Evolutionary conservation across 2,797 vertebrate species (phyloP), one percentile per base, ranked within the genome.

Genomic region (Benthosema pterotum): DNA sequence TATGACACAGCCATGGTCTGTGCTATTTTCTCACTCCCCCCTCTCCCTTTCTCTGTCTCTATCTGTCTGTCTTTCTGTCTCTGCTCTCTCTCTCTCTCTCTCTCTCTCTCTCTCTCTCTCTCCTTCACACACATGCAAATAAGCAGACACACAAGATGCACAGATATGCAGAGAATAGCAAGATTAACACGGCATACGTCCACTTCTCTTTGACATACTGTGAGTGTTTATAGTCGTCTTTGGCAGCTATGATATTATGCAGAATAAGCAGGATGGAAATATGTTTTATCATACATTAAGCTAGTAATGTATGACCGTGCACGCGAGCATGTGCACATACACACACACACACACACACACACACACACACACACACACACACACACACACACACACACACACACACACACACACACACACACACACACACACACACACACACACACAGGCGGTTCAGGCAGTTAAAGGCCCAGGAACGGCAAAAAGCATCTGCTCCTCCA

Each of bases 401-500:
- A 38, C 32, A 38, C 60, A 52, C 59, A 32, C 51, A 60, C 51
- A 50, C 72, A 65, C 65, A 25, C 56, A 19, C 16, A 17, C 32
- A 54, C 73, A 64, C 65, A 42, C 56, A 28, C 57, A 19, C 43
- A 75, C 70, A 64, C 75, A 60, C 62, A 67, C 83, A 72, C 72
- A 65, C 25, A 38, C 42, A 13, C 70, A 74, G 78, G 83, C 83
- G 74, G 83, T 68, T 85, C 72, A 78, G 75, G 87, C 80, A 82
- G 88, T 92, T 91, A 92, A 89, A 83, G 83, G 83, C 81, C 80
- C 78, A 80, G 80, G 83, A 88, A 90, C 84, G 78, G 65, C 80
- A 67, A 79, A 86, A 91, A 92, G 82, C 92, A 92, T 89, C 89
- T 92, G 92, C 86, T 89, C 76, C 80, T 87, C 83, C 87, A 89